These are phyloP conservation scores for Ecdyonurus torrentis DNA, from an alignment of 2,888 invertebrate species.

Conservation along the genomic window DNA sequence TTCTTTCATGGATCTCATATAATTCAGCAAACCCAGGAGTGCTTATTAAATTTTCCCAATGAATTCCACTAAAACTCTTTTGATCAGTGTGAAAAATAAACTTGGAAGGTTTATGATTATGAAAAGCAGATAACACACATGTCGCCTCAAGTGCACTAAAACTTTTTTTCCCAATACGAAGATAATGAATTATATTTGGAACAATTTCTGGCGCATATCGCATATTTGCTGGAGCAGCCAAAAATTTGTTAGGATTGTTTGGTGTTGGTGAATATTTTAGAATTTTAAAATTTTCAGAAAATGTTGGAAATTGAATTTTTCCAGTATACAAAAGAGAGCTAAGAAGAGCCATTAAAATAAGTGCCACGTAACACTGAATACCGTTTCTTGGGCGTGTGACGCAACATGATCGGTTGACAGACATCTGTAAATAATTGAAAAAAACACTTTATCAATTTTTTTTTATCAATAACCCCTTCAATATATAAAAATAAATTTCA, in stretches of 20 bases:
- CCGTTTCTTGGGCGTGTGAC: too few species aligned
- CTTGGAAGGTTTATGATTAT: not conserved
- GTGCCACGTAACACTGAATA: too few species aligned
- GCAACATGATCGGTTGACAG: too few species aligned
- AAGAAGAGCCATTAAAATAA: not conserved
- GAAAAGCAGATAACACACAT: not conserved
- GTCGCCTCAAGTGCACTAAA: not conserved
- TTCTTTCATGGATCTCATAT: not conserved
- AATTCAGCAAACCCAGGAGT: not conserved
- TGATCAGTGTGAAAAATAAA: not conserved
- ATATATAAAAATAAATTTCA: too few species aligned
- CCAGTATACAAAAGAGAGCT: not conserved
- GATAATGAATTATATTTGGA: not conserved
- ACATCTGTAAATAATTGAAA: too few species aligned
- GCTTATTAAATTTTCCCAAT: not conserved
- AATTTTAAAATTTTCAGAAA: not conserved
- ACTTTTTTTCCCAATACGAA: not conserved
- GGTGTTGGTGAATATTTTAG: not conserved
- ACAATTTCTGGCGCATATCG: not conserved
- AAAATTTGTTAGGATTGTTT: not conserved
- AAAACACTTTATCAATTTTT: too few species aligned
- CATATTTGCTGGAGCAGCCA: not conserved
- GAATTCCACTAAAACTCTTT: not conserved
- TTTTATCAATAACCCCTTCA: too few species aligned
- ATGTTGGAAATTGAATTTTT: not conserved